A percentile compares a stretch with the other conserved stretches of the same genome.
These are phyloP conservation scores for Phyllotreta cruciferae DNA, from an alignment of 2,888 invertebrate genomes.

Conservation along the genomic window DNA sequence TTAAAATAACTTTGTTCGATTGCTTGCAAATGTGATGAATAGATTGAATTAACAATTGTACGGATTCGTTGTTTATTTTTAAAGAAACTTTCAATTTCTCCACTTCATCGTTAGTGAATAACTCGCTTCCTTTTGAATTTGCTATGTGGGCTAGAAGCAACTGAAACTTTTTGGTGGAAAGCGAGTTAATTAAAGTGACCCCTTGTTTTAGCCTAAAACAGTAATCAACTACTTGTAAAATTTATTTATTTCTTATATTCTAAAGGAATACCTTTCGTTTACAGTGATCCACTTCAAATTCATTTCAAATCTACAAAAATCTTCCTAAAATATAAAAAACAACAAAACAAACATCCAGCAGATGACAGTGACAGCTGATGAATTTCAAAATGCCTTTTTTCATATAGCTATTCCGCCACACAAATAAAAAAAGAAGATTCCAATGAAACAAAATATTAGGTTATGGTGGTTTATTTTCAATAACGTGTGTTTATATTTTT, in stretches of 20 bases:
- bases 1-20: constrained; percentile 63
- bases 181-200: constrained; percentile 49
- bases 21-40: constrained; percentile 61
- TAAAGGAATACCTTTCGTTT: constrained; percentile 43
- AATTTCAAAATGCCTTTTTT: too few species aligned
- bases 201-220: constrained; percentile 50
- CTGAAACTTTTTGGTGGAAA: constrained; percentile 48
- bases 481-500: neutral
- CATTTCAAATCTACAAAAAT: constrained; percentile 28
- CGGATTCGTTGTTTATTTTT: constrained; percentile 43
- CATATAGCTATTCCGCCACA: too few species aligned
- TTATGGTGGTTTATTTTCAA: neutral
- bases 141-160: constrained; percentile 48
- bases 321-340: neutral
- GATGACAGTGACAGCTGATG: too few species aligned
- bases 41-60: constrained; percentile 50
- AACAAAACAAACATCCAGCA: neutral
- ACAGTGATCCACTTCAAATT: constrained; percentile 46
- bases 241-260: neutral
- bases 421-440: too few species aligned
- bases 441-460: neutral
- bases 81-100: constrained; percentile 49
- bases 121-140: constrained; percentile 41
- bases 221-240: neutral
- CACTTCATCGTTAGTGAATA: constrained; percentile 50